phyloP scores from a whole-genome alignment of 2,797 vertebrate species.

The Sebastes diploproa region DNA sequence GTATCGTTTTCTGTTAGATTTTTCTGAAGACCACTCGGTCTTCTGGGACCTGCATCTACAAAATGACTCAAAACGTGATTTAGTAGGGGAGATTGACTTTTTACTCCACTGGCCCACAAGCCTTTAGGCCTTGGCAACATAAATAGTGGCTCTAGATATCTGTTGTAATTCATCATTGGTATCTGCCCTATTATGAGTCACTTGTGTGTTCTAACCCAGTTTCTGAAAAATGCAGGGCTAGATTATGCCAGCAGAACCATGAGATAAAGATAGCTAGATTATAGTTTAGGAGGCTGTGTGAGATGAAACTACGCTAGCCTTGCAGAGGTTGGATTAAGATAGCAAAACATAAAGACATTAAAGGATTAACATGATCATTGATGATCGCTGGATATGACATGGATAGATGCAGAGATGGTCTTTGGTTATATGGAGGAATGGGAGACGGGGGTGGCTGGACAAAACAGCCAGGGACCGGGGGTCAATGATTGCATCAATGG shows the following conservation, averaged over 20 bases:
- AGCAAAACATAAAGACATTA: slow-evolving; percentile 38
- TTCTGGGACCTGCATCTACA: neutral
- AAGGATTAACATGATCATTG: slow-evolving; percentile 39
- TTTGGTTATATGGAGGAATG: neutral
- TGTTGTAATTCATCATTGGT: slow-evolving; percentile 26
- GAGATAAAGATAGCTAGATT: slow-evolving; percentile 43
- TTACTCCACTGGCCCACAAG: slow-evolving; percentile 15
- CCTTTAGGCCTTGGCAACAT: neutral
- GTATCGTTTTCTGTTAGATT: neutral
- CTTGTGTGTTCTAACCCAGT: slow-evolving; percentile 36
- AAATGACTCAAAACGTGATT: neutral
- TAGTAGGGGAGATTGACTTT: neutral
- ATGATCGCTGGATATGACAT: slow-evolving; percentile 10
- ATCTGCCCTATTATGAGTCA: slow-evolving; percentile 25
- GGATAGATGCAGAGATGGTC: neutral
- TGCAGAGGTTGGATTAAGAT: slow-evolving; percentile 36
- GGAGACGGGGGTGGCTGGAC: neutral
- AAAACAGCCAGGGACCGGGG: neutral
- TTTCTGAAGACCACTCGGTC: neutral
- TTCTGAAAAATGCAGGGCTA: slow-evolving; percentile 35
- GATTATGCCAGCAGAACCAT: slow-evolving; percentile 19
- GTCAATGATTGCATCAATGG: neutral
- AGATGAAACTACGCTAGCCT: neutral
- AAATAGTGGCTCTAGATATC: slow-evolving; percentile 17
- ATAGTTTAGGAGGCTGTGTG: neutral